Conservation (phyloP, 1,140 invertebrate species). For the Lutraria rhynchaena region DNA sequence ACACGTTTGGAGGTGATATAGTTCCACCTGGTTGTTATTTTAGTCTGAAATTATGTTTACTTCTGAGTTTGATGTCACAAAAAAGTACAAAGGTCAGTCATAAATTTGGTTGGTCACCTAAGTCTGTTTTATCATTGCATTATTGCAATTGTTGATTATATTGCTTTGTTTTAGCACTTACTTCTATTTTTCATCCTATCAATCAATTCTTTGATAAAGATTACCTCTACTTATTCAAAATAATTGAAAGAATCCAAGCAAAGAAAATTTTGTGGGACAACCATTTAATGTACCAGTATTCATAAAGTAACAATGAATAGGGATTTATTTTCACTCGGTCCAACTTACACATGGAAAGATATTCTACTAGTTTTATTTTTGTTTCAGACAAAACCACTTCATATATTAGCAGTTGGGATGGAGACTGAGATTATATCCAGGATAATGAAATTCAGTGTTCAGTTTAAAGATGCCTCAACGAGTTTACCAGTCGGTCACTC, state of each 20-base stretch:
- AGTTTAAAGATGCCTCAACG: conserved; percentile 57
- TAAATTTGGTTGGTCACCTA: not conserved
- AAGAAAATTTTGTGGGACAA: too few species aligned
- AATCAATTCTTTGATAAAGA: not conserved
- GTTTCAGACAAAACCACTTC: conserved; percentile 55
- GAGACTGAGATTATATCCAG: conserved; percentile 63
- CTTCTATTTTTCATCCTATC: not conserved
- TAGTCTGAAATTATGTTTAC: conserved; percentile 65
- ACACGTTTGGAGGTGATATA: conserved; percentile 70
- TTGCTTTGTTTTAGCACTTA: not conserved
- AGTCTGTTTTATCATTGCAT: not conserved
- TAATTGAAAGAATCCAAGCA: too few species aligned
- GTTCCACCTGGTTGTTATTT: conserved; percentile 67
- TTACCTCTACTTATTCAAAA: not conserved
- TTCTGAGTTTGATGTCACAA: conserved; percentile 66
- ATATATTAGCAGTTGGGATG: conserved; percentile 67
- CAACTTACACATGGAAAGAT: too few species aligned
- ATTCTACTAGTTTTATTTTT: too few species aligned
- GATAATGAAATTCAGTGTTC: conserved; percentile 65
- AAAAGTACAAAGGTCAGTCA: conserved; percentile 40
- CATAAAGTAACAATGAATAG: too few species aligned
- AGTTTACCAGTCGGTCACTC: conserved; percentile 53
- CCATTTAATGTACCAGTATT: too few species aligned
- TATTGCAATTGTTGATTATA: not conserved
- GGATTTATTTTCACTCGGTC: too few species aligned